These are phyloP conservation scores for Bombus confusus DNA, from an alignment of 1,140 invertebrate genomes.

Conservation along the genomic window DNA sequence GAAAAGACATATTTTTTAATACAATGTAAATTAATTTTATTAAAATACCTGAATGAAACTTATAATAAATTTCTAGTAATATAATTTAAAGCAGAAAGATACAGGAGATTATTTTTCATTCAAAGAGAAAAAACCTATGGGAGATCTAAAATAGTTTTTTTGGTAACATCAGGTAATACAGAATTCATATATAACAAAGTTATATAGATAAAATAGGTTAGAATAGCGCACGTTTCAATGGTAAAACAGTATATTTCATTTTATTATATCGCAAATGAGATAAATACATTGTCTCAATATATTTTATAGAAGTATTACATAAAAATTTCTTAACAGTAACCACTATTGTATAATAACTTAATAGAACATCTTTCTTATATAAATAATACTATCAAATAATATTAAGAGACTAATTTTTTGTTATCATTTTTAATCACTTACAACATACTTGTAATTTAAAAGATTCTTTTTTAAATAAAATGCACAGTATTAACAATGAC, in stretches of 20 bases:
- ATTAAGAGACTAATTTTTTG: not conserved
- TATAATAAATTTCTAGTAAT: not conserved
- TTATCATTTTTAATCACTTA: not conserved
- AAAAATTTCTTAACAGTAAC: not conserved
- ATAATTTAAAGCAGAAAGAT: not conserved
- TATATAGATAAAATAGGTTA: not conserved
- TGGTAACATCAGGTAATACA: no score
- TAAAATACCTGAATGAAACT: not conserved
- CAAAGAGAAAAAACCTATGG: not conserved
- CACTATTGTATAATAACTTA: not conserved
- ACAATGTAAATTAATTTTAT: not conserved
- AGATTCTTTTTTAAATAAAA: not conserved
- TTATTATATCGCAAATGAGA: not conserved
- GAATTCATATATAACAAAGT: not conserved
- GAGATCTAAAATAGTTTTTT: not conserved
- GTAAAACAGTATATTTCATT: not conserved
- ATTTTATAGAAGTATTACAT: not conserved
- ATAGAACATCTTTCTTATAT: not conserved
- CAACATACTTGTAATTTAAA: no score
- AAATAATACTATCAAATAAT: not conserved
- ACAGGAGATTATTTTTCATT: not conserved
- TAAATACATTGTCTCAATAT: not conserved
- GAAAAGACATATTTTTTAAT: not conserved
- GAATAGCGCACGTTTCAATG: not conserved
- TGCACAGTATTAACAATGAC: not conserved